phyloP scores from a whole-genome alignment of 2,113 vertebrate genomes.

The Ptyas mucosa region DNA sequence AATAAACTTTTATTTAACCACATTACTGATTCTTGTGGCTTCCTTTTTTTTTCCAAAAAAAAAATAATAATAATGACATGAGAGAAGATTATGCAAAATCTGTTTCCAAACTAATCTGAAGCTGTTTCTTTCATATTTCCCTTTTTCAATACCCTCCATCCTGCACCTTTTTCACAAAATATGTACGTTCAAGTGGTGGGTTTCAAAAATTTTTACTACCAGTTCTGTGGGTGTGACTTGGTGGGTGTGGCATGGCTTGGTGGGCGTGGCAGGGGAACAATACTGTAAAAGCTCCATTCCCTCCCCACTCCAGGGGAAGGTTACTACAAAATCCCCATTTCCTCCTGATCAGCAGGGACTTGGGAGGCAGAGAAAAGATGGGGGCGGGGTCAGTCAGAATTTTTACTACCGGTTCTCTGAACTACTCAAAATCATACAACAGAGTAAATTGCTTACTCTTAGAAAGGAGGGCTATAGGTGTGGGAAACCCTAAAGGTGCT shows the following conservation, averaged over 20 bases:
- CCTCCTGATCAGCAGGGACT: no score
- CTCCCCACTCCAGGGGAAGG: no score
- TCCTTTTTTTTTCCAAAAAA: slow-evolving; percentile 49
- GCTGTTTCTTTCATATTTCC: background rate
- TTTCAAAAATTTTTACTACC: no score
- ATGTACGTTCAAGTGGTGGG: background rate
- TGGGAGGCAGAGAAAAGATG: no score
- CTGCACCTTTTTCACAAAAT: no score
- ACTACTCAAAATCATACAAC: background rate
- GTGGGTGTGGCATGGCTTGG: no score
- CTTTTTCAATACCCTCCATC: background rate
- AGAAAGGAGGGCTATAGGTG: background rate
- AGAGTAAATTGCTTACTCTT: background rate
- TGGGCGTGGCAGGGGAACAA: no score
- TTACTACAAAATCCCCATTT: no score
- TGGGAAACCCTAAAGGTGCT: background rate
- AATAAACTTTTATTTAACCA: slow-evolving; percentile 52
- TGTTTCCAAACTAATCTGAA: background rate
- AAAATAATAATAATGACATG: slow-evolving; percentile 27
- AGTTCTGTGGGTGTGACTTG: no score
- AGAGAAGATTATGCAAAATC: background rate
- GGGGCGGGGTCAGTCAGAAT: no score
- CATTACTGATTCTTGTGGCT: slow-evolving; percentile 25
- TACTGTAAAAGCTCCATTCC: no score
- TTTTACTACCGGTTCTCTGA: no score